Conservation (phyloP, 1,140 invertebrate species). For the Charaxes varanes region DNA sequence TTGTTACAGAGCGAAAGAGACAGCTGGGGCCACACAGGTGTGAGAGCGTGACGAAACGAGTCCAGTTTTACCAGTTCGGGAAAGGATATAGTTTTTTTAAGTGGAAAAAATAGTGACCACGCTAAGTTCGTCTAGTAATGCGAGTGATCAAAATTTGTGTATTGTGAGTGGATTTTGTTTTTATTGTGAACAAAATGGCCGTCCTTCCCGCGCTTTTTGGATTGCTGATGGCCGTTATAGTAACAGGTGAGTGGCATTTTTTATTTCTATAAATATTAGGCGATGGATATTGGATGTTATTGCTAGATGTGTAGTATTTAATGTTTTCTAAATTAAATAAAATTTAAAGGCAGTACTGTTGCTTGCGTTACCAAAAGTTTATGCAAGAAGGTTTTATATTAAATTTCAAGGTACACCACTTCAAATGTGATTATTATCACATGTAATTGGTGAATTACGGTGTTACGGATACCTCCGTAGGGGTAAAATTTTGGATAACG, state of each 20-base stretch:
- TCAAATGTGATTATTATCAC: too few relatives aligned
- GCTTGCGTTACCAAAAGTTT: too few relatives aligned
- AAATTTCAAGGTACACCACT: too few relatives aligned
- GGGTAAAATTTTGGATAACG: too few relatives aligned
- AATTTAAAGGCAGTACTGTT: too few relatives aligned
- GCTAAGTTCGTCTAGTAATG: constrained; percentile 48
- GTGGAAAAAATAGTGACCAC: constrained; percentile 33
- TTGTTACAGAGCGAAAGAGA: constrained; percentile 52
- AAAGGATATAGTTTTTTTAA: constrained; percentile 18
- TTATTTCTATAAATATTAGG: too few relatives aligned
- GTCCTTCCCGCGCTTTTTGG: constrained; percentile 53
- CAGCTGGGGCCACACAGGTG: constrained; percentile 12
- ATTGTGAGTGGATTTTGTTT: constrained; percentile 32
- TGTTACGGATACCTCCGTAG: too few relatives aligned
- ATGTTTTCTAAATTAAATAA: too few relatives aligned
- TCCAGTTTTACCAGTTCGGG: constrained; percentile 34
- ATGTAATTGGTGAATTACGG: too few relatives aligned
- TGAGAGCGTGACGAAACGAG: constrained; percentile 36
- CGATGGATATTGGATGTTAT: too few relatives aligned
- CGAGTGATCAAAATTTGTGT: constrained; percentile 36
- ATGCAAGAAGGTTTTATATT: too few relatives aligned
- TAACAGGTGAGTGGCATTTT: constrained; percentile 48
- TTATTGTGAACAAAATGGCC: constrained; percentile 41
- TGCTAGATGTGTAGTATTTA: too few relatives aligned
- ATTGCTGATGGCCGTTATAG: constrained; percentile 37